These are phyloP conservation scores for Drosophila lutescens DNA, from an alignment of 2,888 invertebrate genomes.

Conservation along the genomic window DNA sequence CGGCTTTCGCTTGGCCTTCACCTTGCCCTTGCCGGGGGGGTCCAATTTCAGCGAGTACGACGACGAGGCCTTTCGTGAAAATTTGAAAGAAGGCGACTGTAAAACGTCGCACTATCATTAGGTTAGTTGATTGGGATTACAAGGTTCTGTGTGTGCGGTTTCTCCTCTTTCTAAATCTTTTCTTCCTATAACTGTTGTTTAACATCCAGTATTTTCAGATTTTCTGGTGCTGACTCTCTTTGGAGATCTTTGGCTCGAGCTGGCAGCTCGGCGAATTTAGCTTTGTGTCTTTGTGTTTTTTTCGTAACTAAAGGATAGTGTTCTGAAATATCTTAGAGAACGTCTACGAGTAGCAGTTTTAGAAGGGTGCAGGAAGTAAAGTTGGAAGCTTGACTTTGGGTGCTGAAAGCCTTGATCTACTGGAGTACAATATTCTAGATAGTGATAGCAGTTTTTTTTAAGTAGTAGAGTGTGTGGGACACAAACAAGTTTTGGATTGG, in stretches of 20 bases:
- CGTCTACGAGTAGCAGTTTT: slow-evolving; percentile 27
- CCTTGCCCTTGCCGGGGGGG: slow-evolving; percentile 93
- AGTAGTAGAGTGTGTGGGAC: slow-evolving; percentile 48
- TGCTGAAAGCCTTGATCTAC: slow-evolving; percentile 43
- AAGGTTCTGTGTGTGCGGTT: slow-evolving; percentile 85
- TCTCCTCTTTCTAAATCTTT: slow-evolving; percentile 38
- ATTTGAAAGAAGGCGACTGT: slow-evolving; percentile 99
- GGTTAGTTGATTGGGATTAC: slow-evolving; percentile 85
- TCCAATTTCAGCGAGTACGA: slow-evolving; percentile 98
- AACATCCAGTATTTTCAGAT: background rate
- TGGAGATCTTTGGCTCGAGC: slow-evolving; percentile 32
- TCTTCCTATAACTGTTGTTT: background rate
- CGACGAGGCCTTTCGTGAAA: slow-evolving; percentile 98
- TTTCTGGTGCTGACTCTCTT: background rate
- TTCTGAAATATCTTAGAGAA: slow-evolving; percentile 34
- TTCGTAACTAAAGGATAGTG: slow-evolving; percentile 21
- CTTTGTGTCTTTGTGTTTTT: slow-evolving; percentile 30
- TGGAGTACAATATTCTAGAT: slow-evolving; percentile 28
- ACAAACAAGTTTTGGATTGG: slow-evolving; percentile 42
- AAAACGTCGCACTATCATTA: slow-evolving; percentile 88
- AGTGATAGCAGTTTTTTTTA: slow-evolving; percentile 35
- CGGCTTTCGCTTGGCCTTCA: slow-evolving; percentile 95
- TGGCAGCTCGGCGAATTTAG: slow-evolving; percentile 22
- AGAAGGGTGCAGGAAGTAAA: slow-evolving; percentile 36
- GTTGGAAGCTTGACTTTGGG: slow-evolving; percentile 42